Base-by-base conservation (phyloP, 35 echinoderm and acorn worm genomes). In the Acanthaster planci region DNA sequence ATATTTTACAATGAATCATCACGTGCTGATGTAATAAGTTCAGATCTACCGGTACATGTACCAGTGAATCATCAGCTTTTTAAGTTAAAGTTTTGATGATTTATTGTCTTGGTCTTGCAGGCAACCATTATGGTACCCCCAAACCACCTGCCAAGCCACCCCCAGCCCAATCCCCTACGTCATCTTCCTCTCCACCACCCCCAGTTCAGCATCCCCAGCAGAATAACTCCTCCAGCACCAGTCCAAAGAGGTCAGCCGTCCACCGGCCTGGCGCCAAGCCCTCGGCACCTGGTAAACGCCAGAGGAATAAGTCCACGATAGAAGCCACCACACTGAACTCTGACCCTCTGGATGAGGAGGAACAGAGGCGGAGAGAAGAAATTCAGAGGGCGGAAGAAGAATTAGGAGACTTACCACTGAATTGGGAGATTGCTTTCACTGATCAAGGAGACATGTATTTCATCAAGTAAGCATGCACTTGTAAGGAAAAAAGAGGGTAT, bases 391-490 rank as follows among this genome's bases (percentile, higher is more conserved):
- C 90, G 40, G 85, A 91, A 40, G 85, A 89, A 19, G 92, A 94
- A 26, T 56, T 91, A 35, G 96, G 96, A 27, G 68, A 77, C 5
- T 82, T 99, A 2, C 77, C 88, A 1, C 0, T 9, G 17, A 80
- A 91, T 52, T 99, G 96, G 96, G 96, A 99, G 78, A 91, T 99
- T 53, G 92, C 92, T 14, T 99, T 99, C 47, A 99, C 96, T n/a
- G 96, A 99, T 39, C 88, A 94, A 35, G 88, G 92, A 79, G 96
- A 99, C 64, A 90, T 99, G 86, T 99, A 99, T 80, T 99, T 88
- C 67, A 99, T 99, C 23, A 86, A 99, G 96, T 99, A 85, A 91
- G 96, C 93, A 39, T 93, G 31, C 38, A 39, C 31, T 39, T 79
- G 21, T 50, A 38, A n/a, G n/a, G n/a, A n/a, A n/a, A n/a, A n/a